phyloP scores from a whole-genome alignment of 2,797 vertebrate species.

The Lycodopsis pacificus region DNA sequence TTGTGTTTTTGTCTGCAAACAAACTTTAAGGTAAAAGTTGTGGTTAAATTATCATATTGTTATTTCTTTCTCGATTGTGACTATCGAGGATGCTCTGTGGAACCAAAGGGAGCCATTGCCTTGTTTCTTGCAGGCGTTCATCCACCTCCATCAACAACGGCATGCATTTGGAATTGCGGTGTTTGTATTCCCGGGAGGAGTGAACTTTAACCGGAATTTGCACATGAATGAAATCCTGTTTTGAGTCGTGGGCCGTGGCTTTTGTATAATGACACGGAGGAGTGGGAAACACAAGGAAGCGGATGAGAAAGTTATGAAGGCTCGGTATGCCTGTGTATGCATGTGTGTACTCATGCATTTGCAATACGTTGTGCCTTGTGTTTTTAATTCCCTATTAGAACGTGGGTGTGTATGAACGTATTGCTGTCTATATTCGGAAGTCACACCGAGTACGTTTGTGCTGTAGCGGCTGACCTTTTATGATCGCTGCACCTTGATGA shows the following conservation, averaged over 20 bases:
- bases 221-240: conserved; percentile 41
- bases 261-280: conserved; percentile 18
- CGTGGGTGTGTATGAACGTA: neutral
- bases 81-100: neutral
- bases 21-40: conserved; percentile 36
- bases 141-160: conserved; percentile 12
- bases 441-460: neutral
- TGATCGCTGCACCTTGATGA: neutral
- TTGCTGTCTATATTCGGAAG: conserved; percentile 1
- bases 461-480: neutral
- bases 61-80: conserved; percentile 3
- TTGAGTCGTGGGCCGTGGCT: conserved; percentile 12
- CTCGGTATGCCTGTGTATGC: neutral
- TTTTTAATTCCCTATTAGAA: neutral
- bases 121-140: neutral
- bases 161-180: conserved; percentile 32
- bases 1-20: conserved; percentile 28
- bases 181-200: conserved; percentile 49
- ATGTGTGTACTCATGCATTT: neutral
- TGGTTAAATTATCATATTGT: conserved; percentile 12
- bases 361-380: neutral
- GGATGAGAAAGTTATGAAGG: conserved; percentile 22
- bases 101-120: conserved; percentile 7
- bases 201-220: conserved; percentile 60
- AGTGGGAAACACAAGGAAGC: conserved; percentile 17